A percentile compares a stretch with the other conserved stretches of the same genome.
Conservation (phyloP, 2,888 invertebrate genomes). For the Drosophila parthenogenetica region DNA sequence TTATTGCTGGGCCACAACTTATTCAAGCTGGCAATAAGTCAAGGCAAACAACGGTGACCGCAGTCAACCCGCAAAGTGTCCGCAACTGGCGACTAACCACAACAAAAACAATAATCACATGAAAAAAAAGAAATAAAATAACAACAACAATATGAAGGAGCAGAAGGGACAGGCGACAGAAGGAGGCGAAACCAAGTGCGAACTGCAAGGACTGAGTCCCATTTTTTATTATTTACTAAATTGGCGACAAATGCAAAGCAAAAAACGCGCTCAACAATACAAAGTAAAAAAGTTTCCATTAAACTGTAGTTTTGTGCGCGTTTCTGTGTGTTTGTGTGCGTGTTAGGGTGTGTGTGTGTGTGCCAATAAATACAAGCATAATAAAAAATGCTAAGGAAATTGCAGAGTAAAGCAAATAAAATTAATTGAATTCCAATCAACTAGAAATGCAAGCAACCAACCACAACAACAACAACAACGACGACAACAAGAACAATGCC, state of each 20-base stretch:
- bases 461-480: constrained; percentile 37
- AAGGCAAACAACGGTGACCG: constrained; percentile 73
- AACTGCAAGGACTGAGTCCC: constrained; percentile 72
- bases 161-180: not conserved
- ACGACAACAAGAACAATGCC: constrained; percentile 41
- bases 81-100: constrained; percentile 58
- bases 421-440: constrained; percentile 83
- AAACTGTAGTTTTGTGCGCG: constrained; percentile 62
- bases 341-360: constrained; percentile 47
- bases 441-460: constrained; percentile 72
- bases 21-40: constrained; percentile 75
- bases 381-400: constrained; percentile 80
- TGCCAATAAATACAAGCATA: constrained; percentile 77
- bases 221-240: constrained; percentile 77
- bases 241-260: constrained; percentile 80
- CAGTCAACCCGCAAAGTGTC: constrained; percentile 72
- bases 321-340: constrained; percentile 38
- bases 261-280: constrained; percentile 47
- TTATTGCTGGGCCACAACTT: constrained; percentile 62
- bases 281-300: constrained; percentile 63
- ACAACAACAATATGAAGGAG: not conserved
- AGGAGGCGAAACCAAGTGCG: constrained; percentile 59
- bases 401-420: constrained; percentile 82
- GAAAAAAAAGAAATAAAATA: not conserved
- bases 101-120: constrained; percentile 30